Base-by-base conservation (phyloP, 35 echinoderm and acorn worm genomes). In the Stichopus chloronotus region DNA sequence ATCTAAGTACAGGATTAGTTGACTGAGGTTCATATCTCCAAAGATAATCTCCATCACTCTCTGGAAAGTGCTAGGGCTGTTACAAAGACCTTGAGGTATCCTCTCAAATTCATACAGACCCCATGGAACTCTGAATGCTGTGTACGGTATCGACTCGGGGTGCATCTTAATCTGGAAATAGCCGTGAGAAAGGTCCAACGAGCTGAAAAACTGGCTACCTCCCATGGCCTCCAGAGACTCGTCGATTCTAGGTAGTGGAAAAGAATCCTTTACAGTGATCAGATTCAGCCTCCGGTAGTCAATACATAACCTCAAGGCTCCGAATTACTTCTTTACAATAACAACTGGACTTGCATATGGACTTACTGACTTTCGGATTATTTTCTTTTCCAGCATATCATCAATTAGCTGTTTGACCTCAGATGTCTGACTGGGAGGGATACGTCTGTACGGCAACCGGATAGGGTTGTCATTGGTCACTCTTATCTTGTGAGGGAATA, bases 371-470 rank as follows among this genome's bases (percentile, higher is more conserved):
- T 9, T 76, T 7, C 8, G 21, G 52, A 23, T 94, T 96, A 56
- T 94, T 25, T 72, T 94, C 92, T 13, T 91, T 91, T 74, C 93
- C 92, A 4, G 90, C 25, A 56, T 78, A 2, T 53, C 88, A 24
- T 90, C 20, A 4, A 72, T 9, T 12, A 90, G 61, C 74, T 90
- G 87, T 76, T 76, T 90, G 5, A 90, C 88, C 3, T 90, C 88
- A 10, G 30, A 11, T 16, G 60, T 87, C 58, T 87, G 84, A 22
- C 54, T n/a, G 24, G 84, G 56, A 58, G 84, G 84, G 24, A 87
- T 87, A 8, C 84, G 52, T 2, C 84, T 53, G 17, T 59, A 57
- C 5, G 54, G 54, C 55, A 55, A 10, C 7, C 84, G 30, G 12
- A 87, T 58, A 7, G 55, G 84, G 0, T 17, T 58, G 84, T 87